Evolutionary conservation across 2,888 invertebrate species (phyloP), one percentile per base, ranked within the genome.

Genomic region (Drosophila pseudotalamancana): DNA sequence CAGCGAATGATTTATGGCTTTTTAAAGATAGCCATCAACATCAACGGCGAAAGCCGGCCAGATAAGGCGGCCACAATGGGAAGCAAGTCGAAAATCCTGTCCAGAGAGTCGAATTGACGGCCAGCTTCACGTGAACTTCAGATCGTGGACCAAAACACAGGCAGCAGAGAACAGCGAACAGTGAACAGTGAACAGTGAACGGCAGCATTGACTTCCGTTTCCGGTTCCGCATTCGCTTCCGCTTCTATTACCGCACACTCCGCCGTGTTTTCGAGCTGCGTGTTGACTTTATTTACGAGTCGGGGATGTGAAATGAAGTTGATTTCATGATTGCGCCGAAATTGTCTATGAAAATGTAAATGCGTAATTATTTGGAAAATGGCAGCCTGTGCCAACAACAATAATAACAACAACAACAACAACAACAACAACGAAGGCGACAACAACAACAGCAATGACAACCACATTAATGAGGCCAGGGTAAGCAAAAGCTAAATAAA

Each of bases 281-380:
- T 67, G 73, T 70, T 67, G 70, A 56, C 71, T 69, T 74, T 74
- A 68, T 71, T 61, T 68, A 40, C 69, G 69, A 70, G 65, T 56
- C 9, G 67, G 16, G 11, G 66, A 21, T 53, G 62, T 68, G 59
- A 77, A 81, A 67, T 74, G 61, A 73, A 74, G 71, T 84, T 78
- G 78, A 67, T 78, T 80, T 66, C 85, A 66, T 79, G 83, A 85
- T 85, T 79, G 62, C 59, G 49, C 53, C 46, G 62, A 78, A 80
- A 86, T 80, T 84, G 74, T 77, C 84, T 77, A 80, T 80, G 87
- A 84, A 81, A 87, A 81, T 81, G 87, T 87, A 84, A 81, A 87
- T 81, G 81, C 85, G 87, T 81, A 81, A 81, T 81, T 81, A 81
- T 81, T 81, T 85, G 81, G 81, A 81, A 81, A 81, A 87, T 87